These are phyloP conservation scores for Gambelia wislizenii DNA, from an alignment of 2,797 vertebrate genomes.

Conservation along the genomic window DNA sequence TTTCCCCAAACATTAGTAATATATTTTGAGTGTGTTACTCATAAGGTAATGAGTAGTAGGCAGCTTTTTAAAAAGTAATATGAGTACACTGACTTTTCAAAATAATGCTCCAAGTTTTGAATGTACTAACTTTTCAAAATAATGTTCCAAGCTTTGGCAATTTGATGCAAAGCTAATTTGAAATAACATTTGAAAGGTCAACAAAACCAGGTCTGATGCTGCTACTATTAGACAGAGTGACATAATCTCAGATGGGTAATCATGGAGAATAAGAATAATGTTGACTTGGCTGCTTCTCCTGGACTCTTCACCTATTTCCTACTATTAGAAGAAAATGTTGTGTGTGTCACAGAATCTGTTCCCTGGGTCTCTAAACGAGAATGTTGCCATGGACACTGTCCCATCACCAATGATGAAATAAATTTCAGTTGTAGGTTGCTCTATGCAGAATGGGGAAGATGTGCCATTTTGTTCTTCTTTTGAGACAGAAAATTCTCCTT, in stretches of 20 bases:
- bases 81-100: too few species aligned
- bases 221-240: background rate
- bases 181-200: background rate
- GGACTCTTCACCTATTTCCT: background rate
- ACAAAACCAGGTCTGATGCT: background rate
- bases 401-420: background rate
- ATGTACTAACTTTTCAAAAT: too few species aligned
- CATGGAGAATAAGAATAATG: background rate
- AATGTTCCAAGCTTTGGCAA: background rate
- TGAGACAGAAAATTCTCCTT: background rate
- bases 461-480: background rate
- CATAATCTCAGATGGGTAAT: background rate
- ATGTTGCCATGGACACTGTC: background rate
- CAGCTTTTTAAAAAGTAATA: too few species aligned
- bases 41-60: too few species aligned
- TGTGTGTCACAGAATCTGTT: background rate
- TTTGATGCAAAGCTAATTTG: conserved; percentile 1
- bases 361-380: background rate
- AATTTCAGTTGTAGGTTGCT: background rate
- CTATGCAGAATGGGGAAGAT: background rate
- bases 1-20: too few species aligned
- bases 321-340: background rate
- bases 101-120: too few species aligned
- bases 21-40: too few species aligned
- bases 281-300: background rate